Conservation (phyloP, 2,113 vertebrate genomes). For the Nothoprocta pentlandii region DNA sequence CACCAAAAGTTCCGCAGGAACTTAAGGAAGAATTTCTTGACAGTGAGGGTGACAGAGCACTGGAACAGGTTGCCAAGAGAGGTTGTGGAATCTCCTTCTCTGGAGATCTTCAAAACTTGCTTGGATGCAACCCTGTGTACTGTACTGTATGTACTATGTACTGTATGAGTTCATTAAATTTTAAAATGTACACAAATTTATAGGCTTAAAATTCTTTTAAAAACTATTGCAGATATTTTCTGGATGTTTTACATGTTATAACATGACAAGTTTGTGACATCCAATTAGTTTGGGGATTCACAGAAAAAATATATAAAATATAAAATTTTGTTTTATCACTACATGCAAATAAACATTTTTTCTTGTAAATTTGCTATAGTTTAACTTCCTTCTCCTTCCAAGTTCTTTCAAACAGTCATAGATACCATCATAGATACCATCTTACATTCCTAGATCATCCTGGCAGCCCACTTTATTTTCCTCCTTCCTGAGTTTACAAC, state of each 20-base stretch:
- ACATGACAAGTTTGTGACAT: slow-evolving; percentile 21
- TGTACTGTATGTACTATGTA: background rate
- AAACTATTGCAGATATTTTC: background rate
- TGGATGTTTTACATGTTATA: slow-evolving; percentile 34
- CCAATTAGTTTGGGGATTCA: slow-evolving; percentile 24
- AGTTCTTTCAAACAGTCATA: slow-evolving; percentile 1
- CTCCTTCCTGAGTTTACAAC: background rate
- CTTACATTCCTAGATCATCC: background rate
- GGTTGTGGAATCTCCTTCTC: too few species aligned
- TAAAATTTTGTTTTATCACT: background rate
- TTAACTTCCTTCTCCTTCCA: background rate
- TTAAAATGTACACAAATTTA: background rate
- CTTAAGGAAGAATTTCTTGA: too few species aligned
- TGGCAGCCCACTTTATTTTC: background rate
- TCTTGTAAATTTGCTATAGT: background rate
- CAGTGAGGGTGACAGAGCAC: too few species aligned
- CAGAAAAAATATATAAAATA: background rate
- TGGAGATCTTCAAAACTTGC: too few species aligned
- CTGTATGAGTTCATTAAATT: background rate
- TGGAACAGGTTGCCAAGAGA: too few species aligned
- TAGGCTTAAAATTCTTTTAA: slow-evolving; percentile 33
- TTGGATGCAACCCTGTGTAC: too few species aligned
- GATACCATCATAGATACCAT: background rate
- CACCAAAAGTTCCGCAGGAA: too few species aligned
- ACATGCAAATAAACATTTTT: background rate